Evolutionary conservation across 2,888 invertebrate species (phyloP).

Genomic region (Drosophila longiperda): DNA sequence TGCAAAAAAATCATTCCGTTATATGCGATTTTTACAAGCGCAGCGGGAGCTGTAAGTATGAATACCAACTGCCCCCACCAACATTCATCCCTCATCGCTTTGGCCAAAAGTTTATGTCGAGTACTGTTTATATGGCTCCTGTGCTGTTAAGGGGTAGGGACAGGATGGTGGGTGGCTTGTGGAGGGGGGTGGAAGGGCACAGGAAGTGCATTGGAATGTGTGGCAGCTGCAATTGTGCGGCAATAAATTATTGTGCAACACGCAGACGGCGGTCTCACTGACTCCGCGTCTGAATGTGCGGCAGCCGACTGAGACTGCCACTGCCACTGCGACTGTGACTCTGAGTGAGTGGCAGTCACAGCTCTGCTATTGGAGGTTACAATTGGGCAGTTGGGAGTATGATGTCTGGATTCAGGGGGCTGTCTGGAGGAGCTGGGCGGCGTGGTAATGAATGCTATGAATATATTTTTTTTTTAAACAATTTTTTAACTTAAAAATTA

Average conservation of each 20-base stretch:
- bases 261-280: slow-evolving; percentile 63
- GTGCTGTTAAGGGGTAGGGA: not conserved
- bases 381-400: not conserved
- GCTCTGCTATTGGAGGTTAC: slow-evolving; percentile 6
- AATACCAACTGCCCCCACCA: not conserved
- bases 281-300: slow-evolving; percentile 26
- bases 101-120: slow-evolving; percentile 12
- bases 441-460: slow-evolving; percentile 78
- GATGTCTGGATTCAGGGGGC: slow-evolving; percentile 13
- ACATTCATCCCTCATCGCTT: too few relatives aligned
- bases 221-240: slow-evolving; percentile 80
- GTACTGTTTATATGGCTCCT: slow-evolving; percentile 31
- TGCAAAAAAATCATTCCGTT: slow-evolving; percentile 49
- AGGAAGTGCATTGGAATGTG: slow-evolving; percentile 78
- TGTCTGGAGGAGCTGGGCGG: slow-evolving; percentile 24
- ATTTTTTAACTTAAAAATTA: slow-evolving; percentile 81
- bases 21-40: slow-evolving; percentile 72
- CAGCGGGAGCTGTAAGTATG: slow-evolving; percentile 61
- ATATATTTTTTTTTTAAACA: slow-evolving; percentile 68
- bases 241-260: slow-evolving; percentile 82
- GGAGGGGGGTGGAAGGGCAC: not conserved
- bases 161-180: not conserved
- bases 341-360: slow-evolving; percentile 39
- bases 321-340: slow-evolving; percentile 17
- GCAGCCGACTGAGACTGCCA: slow-evolving; percentile 13